Evolutionary conservation across 1,140 invertebrate genomes (phyloP).

Genomic region (Drosophila ironensis): DNA sequence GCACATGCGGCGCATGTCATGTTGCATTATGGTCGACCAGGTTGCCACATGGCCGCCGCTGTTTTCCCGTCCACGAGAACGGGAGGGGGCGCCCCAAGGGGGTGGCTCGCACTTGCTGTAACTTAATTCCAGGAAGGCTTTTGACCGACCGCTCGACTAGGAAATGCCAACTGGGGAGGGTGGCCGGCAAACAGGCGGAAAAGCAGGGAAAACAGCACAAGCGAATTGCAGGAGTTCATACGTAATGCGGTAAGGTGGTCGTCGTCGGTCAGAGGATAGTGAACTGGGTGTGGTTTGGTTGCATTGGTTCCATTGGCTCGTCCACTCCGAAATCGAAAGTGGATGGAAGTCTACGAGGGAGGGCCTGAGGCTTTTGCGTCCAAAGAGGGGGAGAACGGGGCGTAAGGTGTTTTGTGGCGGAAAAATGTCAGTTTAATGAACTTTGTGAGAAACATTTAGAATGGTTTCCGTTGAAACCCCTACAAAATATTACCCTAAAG

Average conservation of each 20-base stretch:
- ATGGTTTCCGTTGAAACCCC: no score
- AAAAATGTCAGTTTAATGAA: not conserved
- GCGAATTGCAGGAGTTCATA: slow-evolving; percentile 19
- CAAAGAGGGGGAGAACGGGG: not conserved
- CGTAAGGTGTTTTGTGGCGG: slow-evolving; percentile 4
- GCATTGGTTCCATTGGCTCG: not conserved
- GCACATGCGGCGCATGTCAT: slow-evolving; percentile 80
- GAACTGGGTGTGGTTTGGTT: slow-evolving; percentile 33
- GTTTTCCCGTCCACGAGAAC: not conserved
- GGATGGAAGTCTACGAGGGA: not conserved
- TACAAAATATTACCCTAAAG: not conserved
- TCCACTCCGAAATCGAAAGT: slow-evolving; percentile 18
- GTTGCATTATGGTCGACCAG: slow-evolving; percentile 70
- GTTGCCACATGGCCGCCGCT: slow-evolving; percentile 37
- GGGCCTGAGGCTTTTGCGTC: not conserved
- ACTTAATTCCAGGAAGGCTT: slow-evolving; percentile 79
- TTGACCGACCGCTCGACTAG: slow-evolving; percentile 75
- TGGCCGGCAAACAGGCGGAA: slow-evolving; percentile 2
- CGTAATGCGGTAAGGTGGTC: slow-evolving; percentile 46
- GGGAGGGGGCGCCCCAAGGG: slow-evolving; percentile 5
- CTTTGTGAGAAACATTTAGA: no score
- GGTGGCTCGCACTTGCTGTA: slow-evolving; percentile 69
- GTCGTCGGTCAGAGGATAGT: slow-evolving; percentile 6
- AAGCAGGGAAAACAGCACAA: not conserved
- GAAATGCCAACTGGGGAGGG: slow-evolving; percentile 62